A percentile compares a stretch with the other conserved stretches of the same genome.
Evolutionary conservation across 2,113 vertebrate genomes (phyloP).

Genomic region (Hoplias malabaricus): DNA sequence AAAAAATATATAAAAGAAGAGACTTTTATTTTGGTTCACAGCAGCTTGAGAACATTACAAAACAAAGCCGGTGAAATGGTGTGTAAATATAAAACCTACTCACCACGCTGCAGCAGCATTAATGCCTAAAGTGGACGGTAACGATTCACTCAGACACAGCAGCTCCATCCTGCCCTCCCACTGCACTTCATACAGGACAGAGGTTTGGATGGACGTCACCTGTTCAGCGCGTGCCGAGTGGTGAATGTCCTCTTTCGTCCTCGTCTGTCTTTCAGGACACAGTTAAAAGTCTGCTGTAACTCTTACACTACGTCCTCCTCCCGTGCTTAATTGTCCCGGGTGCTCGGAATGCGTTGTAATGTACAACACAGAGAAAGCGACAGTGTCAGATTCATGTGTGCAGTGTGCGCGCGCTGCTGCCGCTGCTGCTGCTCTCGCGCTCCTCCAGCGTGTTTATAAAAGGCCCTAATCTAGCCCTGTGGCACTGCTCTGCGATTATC

Average conservation of each 20-base stretch:
- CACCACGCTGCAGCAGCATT: background rate
- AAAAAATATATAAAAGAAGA: no score
- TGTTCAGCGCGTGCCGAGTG: background rate
- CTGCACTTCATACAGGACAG: background rate
- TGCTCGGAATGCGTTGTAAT: slow-evolving; percentile 1
- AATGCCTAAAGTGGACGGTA: background rate
- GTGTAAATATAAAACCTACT: no score
- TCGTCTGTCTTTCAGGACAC: slow-evolving; percentile 10
- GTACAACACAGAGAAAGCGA: background rate
- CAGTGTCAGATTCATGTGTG: background rate
- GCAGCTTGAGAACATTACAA: no score
- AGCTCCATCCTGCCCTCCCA: background rate
- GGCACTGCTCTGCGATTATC: slow-evolving; percentile 50
- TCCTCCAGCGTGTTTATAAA: slow-evolving; percentile 36
- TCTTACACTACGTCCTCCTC: slow-evolving; percentile 17
- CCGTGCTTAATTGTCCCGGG: slow-evolving; percentile 22
- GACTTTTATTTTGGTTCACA: no score
- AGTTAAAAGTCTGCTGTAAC: slow-evolving; percentile 2
- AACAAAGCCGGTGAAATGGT: no score
- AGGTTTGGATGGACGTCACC: background rate
- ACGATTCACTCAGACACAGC: background rate
- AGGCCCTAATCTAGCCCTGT: slow-evolving; percentile 45
- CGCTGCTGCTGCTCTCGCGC: slow-evolving; percentile 32
- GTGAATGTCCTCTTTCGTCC: background rate
- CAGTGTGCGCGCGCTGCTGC: slow-evolving; percentile 13